Base-by-base conservation (phyloP, 1,140 invertebrate species). In the Brachionus manjavacas region DNA sequence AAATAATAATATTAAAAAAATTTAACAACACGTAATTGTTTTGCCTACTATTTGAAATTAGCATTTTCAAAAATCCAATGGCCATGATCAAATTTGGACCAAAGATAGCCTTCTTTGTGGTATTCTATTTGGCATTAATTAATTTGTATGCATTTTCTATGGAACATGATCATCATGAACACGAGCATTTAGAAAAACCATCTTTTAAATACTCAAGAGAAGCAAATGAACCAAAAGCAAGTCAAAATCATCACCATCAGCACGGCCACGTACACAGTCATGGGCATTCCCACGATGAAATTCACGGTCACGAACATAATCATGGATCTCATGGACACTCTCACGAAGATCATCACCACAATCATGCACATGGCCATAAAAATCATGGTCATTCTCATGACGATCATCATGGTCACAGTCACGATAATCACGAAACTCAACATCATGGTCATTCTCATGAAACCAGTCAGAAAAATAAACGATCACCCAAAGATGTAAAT, bases 131-230 rank as follows among this genome's bases (percentile, higher is more conserved):
- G 16, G 4, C 20, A 20, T 20, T 60, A 9, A 60, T 60, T 20
- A 60, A 20, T 20, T 60, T 20, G 52, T 3, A 1, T 23, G 16
- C 20, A 41, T 16, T 16, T 41, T 35, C 31, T n/a, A 16, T 4
- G 12, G 25, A 68, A 3, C 66, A 68, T 31, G 66, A 39, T 16
- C 66, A 68, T 31, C 66, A 68, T 68, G 35, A 39, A 72, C 28
- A 72, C 11, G 68, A 28, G 12, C 66, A 68, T 31, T 9, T 20
- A 8, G 68, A 72, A 72, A 72, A 41, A n/a, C 68, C 68, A 16
- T 72, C 68, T 39, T 72, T 72, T 41, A 72, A 72, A 72, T 72
- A 72, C 31, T 72, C 68, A 72, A 72, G 68, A 72, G 68, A 39
- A 41, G 68, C 68, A 11, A 72, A 72, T n/a, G 31, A 72, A 20